Conservation (phyloP, 2,888 invertebrate genomes). For the Rhyacophila evoluta region DNA sequence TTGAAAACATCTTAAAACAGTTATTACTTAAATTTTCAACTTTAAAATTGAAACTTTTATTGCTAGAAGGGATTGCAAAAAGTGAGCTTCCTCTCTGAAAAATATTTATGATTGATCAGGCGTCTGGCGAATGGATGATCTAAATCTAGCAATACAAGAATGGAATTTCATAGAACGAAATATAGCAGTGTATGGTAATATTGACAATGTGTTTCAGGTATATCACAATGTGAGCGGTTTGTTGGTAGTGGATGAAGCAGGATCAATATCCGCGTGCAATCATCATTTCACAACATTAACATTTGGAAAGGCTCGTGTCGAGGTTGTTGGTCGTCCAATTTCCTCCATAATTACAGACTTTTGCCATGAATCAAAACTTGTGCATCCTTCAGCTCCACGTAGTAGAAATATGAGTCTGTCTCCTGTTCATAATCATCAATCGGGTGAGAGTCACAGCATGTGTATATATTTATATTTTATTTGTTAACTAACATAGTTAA, state of each 20-base stretch:
- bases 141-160: too few species aligned
- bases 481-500: too few species aligned
- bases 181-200: conserved; percentile 46
- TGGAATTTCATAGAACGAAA: too few species aligned
- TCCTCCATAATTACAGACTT: conserved; percentile 74
- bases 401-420: conserved; percentile 70
- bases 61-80: too few species aligned
- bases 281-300: conserved; percentile 76
- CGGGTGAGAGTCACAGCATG: too few species aligned
- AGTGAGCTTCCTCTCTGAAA: too few species aligned
- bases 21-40: too few species aligned
- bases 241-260: conserved; percentile 73
- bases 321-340: conserved; percentile 71
- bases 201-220: conserved; percentile 62
- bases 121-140: too few species aligned
- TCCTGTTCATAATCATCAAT: conserved; percentile 68
- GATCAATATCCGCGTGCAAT: conserved; percentile 75
- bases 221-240: conserved; percentile 76
- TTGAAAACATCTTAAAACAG: too few species aligned
- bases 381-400: conserved; percentile 62
- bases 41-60: too few species aligned
- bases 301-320: conserved; percentile 73
- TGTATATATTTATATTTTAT: too few species aligned
- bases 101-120: too few species aligned
- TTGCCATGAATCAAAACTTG: conserved; percentile 70